Evolutionary conservation across 2,113 vertebrate genomes (phyloP), one percentile per base, ranked within the genome.

Genomic region (Phylloscopus trochiloides): DNA sequence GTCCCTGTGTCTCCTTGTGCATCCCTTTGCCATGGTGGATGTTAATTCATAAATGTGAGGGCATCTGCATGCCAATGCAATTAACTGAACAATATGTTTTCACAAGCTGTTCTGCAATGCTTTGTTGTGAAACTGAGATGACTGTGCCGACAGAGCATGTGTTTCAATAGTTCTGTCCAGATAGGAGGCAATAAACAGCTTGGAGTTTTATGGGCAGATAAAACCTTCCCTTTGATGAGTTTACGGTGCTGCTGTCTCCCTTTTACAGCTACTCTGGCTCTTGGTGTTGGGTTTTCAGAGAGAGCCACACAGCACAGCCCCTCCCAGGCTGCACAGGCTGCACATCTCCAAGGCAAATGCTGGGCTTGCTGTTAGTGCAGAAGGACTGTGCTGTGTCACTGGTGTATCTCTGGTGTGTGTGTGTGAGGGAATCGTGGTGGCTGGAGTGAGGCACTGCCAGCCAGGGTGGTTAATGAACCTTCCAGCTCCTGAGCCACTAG

Each of bases 1-100:
- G 63, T 90, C 63, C 63, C 75, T 28, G 29, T 79, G 67, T 50
- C 71, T 92, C 74, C 86, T 88, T 80, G 58, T 63, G 31, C 63
- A 59, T 94, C 59, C 43, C 78, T 90, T 74, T 94, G 72, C 92
- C 90, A 54, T 22, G 4, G 77, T 83, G 48, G 79, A 48, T 86
- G 86, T 67, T 84, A 94, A 93, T 74, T 94, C 82, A 80, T 51
- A 86, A 88, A 86, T 84, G 51, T 31, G 76, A 90, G 85, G 92
- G 82, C 72, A 83, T 88, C 82, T 90, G 90, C 84, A 84, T 94
- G 94, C 95, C 96, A 96, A 42, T 75, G 79, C 90, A 96, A 95
- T 96, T 96, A 96, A 74, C 88, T 55, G 82, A 95, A 92, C 96
- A 96, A 94, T 95, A 96, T 96, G 95, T 91, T 96, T 96, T 90